phyloP scores from a whole-genome alignment of 2,888 invertebrate species.

The Dryocosmus kuriphilus region DNA sequence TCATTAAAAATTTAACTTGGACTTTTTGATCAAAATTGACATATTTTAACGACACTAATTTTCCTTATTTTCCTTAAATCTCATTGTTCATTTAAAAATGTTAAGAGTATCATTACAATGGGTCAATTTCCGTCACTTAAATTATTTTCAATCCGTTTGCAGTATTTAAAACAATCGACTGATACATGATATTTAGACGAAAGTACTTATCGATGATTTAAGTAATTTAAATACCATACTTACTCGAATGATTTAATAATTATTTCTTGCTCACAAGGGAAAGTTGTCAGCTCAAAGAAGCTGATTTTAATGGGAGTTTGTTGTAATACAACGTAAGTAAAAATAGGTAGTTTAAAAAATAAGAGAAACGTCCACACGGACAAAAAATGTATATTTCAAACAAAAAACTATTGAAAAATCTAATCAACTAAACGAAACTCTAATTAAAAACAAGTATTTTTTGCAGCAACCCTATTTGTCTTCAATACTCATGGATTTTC shows the following conservation, averaged over 20 bases:
- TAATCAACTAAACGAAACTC: no score
- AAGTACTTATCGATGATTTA: conserved; percentile 34
- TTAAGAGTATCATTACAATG: background rate
- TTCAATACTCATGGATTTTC: no score
- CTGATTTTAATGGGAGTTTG: background rate
- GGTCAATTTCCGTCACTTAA: background rate
- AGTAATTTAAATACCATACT: conserved; percentile 7
- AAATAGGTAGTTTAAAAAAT: no score
- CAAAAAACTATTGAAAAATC: no score
- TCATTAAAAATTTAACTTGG: no score
- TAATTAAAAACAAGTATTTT: no score
- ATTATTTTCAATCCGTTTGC: background rate
- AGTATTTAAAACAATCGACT: conserved; percentile 17
- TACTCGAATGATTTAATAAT: background rate
- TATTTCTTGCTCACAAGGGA: background rate
- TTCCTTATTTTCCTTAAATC: background rate
- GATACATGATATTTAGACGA: conserved; percentile 26
- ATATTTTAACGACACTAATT: background rate
- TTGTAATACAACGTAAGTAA: no score
- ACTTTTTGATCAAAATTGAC: no score
- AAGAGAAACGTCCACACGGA: no score
- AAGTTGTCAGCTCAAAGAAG: background rate
- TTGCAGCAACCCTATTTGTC: no score
- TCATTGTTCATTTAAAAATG: background rate
- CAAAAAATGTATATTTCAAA: no score